Percentiles rank a stretch among this genome's conserved stretches.
Evolutionary conservation across 2,113 vertebrate species (phyloP).

Genomic region (Siniperca chuatsi): DNA sequence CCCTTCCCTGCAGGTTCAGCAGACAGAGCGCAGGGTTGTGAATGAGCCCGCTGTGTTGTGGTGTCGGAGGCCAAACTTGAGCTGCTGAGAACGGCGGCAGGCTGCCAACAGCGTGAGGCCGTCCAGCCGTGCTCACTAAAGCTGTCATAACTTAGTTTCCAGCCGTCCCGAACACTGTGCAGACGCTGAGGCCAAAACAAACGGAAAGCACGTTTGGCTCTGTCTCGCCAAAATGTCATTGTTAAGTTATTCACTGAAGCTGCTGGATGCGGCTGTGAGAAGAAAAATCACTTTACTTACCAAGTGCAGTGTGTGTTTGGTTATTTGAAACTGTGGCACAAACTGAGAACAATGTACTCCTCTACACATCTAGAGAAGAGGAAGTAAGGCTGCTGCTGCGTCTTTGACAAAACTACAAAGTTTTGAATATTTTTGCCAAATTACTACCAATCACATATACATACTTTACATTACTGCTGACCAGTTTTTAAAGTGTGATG

Average conservation of each 20-base stretch:
- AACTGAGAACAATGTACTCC: not conserved
- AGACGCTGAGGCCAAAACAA: conserved; percentile 51
- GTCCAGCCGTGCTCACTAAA: conserved; percentile 45
- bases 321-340: conserved; percentile 3
- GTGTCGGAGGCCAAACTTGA: conserved; percentile 19
- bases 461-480: too few species aligned
- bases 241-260: conserved; percentile 2
- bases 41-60: conserved; percentile 54
- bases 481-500: too few species aligned
- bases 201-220: conserved; percentile 18
- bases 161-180: conserved; percentile 32
- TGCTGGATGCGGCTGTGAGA: conserved; percentile 6
- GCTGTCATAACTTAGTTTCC: conserved; percentile 55
- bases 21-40: conserved; percentile 16
- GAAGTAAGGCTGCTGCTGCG: not conserved
- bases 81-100: not conserved
- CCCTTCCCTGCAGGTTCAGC: not conserved
- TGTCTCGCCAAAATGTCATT: conserved; percentile 6
- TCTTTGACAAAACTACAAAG: too few species aligned
- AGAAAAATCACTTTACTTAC: not conserved
- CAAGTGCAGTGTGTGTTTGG: not conserved
- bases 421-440: too few species aligned
- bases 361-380: not conserved
- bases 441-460: too few species aligned
- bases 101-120: conserved; percentile 39